These are phyloP conservation scores for Melanostoma mellinum DNA, from an alignment of 2,888 invertebrate species.

Conservation along the genomic window DNA sequence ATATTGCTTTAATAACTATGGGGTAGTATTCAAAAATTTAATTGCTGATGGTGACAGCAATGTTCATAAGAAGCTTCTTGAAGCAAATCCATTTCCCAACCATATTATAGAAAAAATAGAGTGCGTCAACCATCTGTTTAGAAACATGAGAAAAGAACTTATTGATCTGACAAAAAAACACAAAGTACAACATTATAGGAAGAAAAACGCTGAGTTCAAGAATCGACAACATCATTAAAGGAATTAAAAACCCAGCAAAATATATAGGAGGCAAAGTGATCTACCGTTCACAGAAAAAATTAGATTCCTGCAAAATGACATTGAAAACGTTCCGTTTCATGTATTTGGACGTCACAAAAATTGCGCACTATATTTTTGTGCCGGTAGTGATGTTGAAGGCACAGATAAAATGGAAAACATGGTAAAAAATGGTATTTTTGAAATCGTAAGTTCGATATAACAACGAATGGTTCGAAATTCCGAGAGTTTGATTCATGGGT, in stretches of 20 bases:
- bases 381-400: background rate
- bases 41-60: conserved; percentile 3
- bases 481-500: too few relatives aligned
- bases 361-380: background rate
- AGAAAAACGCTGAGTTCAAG: background rate
- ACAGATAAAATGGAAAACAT: background rate
- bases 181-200: too few relatives aligned
- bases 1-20: background rate
- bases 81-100: conserved; percentile 1
- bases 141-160: background rate
- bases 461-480: too few relatives aligned
- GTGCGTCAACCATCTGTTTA: background rate
- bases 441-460: background rate
- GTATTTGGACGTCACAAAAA: background rate
- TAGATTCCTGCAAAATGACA: background rate
- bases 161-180: too few relatives aligned
- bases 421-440: background rate
- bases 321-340: background rate
- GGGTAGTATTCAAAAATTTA: conserved; percentile 1
- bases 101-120: background rate
- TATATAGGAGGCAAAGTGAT: too few relatives aligned
- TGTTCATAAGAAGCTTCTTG: conserved; percentile 1
- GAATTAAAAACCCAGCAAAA: background rate
- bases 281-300: too few relatives aligned
- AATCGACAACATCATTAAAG: background rate